Conservation (phyloP, 1,140 invertebrate genomes). For the Conus ventricosus region DNA sequence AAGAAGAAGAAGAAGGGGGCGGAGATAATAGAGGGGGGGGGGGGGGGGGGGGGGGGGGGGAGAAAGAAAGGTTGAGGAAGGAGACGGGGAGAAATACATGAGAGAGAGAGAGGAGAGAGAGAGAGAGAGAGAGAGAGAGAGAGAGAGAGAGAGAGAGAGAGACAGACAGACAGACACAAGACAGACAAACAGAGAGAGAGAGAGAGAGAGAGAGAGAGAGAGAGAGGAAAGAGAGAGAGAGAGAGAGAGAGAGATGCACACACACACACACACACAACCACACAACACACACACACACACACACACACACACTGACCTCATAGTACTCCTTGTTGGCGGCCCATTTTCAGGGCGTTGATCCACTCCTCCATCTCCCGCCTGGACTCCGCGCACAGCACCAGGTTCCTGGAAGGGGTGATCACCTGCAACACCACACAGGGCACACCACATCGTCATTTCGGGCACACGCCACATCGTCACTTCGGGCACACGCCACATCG, state of each 20-base stretch:
- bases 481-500: too few species aligned
- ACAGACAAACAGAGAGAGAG: neutral
- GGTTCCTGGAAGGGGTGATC: conserved; percentile 88
- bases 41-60: neutral
- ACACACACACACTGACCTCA: conserved; percentile 73
- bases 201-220: neutral
- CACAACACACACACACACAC: neutral
- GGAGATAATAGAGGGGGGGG: neutral
- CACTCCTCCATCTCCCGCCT: conserved; percentile 93
- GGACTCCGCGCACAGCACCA: conserved; percentile 88
- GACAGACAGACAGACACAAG: conserved; percentile 2
- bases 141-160: neutral
- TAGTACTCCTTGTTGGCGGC: conserved; percentile 83
- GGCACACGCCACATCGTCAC: neutral
- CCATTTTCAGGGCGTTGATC: conserved; percentile 85
- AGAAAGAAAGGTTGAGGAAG: neutral
- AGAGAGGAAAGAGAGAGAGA: neutral
- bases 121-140: neutral
- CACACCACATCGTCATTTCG: neutral
- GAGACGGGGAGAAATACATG: neutral
- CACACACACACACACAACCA: too few species aligned
- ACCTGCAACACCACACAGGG: conserved; percentile 79
- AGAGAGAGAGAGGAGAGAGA: neutral
- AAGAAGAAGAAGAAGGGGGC: too few species aligned
- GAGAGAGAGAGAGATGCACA: neutral